These are phyloP conservation scores for Rhinolophus sinicus DNA, from an alignment of 2,113 vertebrate genomes.

Conservation along the genomic window DNA sequence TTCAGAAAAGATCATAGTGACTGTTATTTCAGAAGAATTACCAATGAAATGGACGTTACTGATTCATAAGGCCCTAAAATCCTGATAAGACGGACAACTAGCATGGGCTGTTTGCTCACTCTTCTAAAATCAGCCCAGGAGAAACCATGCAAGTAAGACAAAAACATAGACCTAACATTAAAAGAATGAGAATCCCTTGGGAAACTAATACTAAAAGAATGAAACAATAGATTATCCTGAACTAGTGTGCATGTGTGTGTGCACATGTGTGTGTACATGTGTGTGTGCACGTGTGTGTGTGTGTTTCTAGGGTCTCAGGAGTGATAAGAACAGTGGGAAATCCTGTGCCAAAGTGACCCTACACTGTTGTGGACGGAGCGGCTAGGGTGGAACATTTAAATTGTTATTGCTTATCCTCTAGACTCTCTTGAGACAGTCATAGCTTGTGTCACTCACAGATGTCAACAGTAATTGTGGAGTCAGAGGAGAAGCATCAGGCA, in stretches of 20 bases:
- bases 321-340: not conserved
- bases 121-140: not conserved
- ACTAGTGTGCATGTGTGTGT: not conserved
- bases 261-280: not conserved
- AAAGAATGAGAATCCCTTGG: not conserved
- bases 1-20: conserved; percentile 31
- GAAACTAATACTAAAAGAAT: not conserved
- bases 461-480: not conserved
- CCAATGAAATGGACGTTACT: not conserved
- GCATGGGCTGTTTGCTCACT: not conserved
- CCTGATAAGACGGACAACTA: not conserved
- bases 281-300: not conserved
- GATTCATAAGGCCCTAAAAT: not conserved
- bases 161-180: not conserved
- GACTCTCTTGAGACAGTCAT: not conserved
- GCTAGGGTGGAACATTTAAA: not conserved
- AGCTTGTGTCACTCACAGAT: not conserved
- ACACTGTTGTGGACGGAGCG: not conserved
- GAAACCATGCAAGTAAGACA: not conserved
- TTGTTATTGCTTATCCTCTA: not conserved
- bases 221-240: not conserved
- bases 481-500: not conserved
- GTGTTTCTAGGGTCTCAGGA: not conserved
- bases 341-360: not conserved
- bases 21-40: conserved; percentile 55